Evolutionary conservation across 1,140 invertebrate species (phyloP).

Genomic region (Sipha flava): DNA sequence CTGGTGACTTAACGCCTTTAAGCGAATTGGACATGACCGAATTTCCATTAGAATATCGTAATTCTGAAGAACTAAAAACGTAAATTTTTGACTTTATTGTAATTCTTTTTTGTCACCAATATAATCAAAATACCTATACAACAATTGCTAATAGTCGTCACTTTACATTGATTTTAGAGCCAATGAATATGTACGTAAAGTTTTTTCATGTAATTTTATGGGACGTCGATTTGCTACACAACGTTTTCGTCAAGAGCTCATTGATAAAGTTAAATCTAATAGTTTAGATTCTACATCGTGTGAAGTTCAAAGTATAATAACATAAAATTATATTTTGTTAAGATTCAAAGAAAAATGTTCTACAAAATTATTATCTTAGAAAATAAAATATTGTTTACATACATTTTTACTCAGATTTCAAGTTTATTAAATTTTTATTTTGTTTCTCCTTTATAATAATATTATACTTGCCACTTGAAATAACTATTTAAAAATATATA

Average conservation of each 20-base stretch:
- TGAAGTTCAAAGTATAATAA: slow-evolving; percentile 49
- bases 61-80: slow-evolving; percentile 50
- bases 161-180: slow-evolving; percentile 48
- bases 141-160: background rate
- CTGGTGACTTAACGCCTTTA: slow-evolving; percentile 50
- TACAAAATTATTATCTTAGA: too few species aligned
- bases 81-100: slow-evolving; percentile 38
- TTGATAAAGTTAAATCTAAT: slow-evolving; percentile 50
- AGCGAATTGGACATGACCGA: slow-evolving; percentile 44
- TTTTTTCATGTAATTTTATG: slow-evolving; percentile 52
- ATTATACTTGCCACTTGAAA: too few species aligned
- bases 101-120: background rate
- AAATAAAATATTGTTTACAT: too few species aligned
- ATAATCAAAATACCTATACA: background rate
- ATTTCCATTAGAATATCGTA: slow-evolving; percentile 41
- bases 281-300: slow-evolving; percentile 48
- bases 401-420: too few species aligned
- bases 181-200: slow-evolving; percentile 49
- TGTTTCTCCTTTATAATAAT: too few species aligned
- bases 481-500: too few species aligned
- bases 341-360: background rate
- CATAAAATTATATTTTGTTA: background rate
- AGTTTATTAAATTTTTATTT: too few species aligned
- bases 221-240: slow-evolving; percentile 42
- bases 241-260: slow-evolving; percentile 42